Percentiles rank a stretch among this genome's conserved stretches.
Conservation (phyloP, 1,140 invertebrate genomes). For the Battus philenor region DNA sequence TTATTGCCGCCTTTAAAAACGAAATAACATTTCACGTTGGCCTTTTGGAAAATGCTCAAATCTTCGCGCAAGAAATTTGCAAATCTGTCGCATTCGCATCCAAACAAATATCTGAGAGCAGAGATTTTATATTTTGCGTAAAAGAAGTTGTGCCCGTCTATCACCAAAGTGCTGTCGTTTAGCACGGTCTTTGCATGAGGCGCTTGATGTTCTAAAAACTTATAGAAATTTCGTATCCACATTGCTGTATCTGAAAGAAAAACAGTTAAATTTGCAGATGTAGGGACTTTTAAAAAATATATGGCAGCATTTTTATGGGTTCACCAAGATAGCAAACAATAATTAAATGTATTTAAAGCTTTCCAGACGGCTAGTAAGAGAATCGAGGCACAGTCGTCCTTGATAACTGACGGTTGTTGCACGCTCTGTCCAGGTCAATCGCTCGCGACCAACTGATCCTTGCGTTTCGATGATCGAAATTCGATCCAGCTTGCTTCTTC, state of each 20-base stretch:
- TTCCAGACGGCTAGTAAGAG: no score
- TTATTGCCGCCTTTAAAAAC: slow-evolving; percentile 38
- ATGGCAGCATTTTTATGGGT: no score
- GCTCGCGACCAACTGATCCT: no score
- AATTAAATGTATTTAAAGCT: no score
- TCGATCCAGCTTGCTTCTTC: no score
- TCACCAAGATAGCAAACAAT: no score
- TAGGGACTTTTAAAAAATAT: no score
- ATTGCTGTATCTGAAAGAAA: background rate
- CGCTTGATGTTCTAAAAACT: background rate
- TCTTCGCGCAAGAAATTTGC: slow-evolving; percentile 26
- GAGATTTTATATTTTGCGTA: slow-evolving; percentile 24
- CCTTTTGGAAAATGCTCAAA: slow-evolving; percentile 28
- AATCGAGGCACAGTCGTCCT: no score
- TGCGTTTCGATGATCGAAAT: no score
- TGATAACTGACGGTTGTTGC: no score
- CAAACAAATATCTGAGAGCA: slow-evolving; percentile 19
- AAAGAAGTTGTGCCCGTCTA: slow-evolving; percentile 42
- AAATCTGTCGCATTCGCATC: slow-evolving; percentile 31
- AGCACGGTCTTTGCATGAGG: background rate
- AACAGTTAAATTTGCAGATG: no score
- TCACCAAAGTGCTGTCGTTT: slow-evolving; percentile 27
- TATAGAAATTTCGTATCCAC: background rate
- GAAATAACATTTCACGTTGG: slow-evolving; percentile 40
- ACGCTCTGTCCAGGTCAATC: no score